Evolutionary conservation across 2,888 invertebrate genomes (phyloP).

Genomic region (Allolobophora icterica): DNA sequence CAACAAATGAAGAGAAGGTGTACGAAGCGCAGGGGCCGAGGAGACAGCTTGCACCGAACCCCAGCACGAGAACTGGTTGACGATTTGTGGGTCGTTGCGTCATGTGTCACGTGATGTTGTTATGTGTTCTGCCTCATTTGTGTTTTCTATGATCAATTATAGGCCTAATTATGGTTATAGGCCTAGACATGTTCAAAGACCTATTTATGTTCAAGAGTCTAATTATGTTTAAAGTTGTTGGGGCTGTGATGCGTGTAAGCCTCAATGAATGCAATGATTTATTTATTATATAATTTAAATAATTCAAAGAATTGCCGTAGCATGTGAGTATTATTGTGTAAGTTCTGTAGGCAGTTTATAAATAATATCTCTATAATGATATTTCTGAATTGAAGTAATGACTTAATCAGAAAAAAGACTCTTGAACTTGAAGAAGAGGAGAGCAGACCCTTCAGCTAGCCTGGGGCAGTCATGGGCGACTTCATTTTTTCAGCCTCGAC

Average conservation of each 20-base stretch:
- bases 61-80: background rate
- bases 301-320: background rate
- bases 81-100: background rate
- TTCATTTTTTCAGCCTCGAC: no score
- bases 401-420: background rate
- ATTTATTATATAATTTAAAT: conserved; percentile 1
- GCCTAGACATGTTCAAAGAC: background rate
- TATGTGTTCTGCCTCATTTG: background rate
- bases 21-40: background rate
- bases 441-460: no score
- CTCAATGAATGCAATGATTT: background rate
- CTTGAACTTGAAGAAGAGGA: no score
- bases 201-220: background rate
- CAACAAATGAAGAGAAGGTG: background rate
- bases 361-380: background rate
- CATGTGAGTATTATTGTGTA: background rate
- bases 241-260: background rate
- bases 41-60: background rate
- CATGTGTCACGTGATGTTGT: background rate
- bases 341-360: background rate
- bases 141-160: background rate
- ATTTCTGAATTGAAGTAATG: background rate
- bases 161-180: background rate
- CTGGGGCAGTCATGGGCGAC: no score
- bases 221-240: background rate